Conservation (phyloP, 2,113 vertebrate species). For the Elgaria multicarinata region DNA sequence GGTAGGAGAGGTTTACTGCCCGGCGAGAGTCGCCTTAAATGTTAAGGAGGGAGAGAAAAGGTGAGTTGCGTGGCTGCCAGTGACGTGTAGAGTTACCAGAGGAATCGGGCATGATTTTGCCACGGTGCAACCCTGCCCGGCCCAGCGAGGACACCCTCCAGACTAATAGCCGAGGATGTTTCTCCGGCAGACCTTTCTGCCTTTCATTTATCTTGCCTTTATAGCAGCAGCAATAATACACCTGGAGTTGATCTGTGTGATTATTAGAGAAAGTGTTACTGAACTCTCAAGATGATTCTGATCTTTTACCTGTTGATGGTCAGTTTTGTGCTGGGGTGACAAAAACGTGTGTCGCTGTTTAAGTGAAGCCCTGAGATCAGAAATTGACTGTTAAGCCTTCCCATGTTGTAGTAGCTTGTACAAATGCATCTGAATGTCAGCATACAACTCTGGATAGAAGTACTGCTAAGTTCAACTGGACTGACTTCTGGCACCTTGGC, state of each 20-base stretch:
- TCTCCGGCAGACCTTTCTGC: fast-evolving
- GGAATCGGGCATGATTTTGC: not conserved
- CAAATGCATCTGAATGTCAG: not conserved
- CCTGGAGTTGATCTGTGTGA: not conserved
- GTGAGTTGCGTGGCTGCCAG: conserved; percentile 38
- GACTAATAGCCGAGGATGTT: not conserved
- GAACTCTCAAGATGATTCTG: not conserved
- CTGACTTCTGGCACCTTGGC: not conserved
- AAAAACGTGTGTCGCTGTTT: not conserved
- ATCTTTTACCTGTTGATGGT: not conserved
- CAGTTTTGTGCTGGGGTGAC: not conserved
- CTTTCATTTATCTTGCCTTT: not conserved
- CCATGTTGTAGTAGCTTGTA: not conserved
- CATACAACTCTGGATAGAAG: not conserved
- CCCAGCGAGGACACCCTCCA: not conserved
- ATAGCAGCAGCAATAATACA: not conserved
- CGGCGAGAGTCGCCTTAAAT: conserved; percentile 17
- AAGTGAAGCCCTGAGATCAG: not conserved
- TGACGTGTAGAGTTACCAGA: conserved; percentile 14
- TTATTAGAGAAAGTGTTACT: no score
- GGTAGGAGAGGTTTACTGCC: conserved; percentile 12
- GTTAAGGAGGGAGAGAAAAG: conserved; percentile 25
- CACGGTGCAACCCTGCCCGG: not conserved
- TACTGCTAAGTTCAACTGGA: not conserved
- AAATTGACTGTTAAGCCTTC: not conserved